Conservation (phyloP, 2,888 invertebrate genomes). For the Aphodius sticticus region DNA sequence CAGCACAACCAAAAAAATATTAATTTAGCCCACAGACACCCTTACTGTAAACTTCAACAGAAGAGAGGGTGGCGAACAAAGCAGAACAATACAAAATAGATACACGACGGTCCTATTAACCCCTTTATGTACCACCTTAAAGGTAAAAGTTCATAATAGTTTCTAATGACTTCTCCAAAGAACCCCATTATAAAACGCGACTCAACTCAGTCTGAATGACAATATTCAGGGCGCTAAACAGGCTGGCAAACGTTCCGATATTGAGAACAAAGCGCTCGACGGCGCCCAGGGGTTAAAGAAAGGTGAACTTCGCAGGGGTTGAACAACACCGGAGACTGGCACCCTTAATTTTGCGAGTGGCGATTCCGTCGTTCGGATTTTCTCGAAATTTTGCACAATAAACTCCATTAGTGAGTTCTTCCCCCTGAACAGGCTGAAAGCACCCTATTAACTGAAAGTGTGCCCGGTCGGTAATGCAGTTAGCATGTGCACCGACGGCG, state of each 20-base stretch:
- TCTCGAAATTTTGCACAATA: constrained; percentile 51
- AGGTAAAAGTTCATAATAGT: background rate
- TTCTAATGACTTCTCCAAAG: background rate
- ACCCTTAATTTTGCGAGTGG: background rate
- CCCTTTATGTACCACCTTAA: background rate
- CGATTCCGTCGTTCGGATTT: background rate
- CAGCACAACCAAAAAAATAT: no score
- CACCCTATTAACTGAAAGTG: constrained; percentile 60
- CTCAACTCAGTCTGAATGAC: background rate
- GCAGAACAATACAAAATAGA: background rate
- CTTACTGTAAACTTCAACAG: no score
- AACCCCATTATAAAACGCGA: background rate
- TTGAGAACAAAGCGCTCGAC: background rate
- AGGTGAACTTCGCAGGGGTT: background rate
- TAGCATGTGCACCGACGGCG: constrained; percentile 39
- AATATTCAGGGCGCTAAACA: background rate
- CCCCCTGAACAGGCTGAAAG: constrained; percentile 51
- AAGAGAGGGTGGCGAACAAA: no score
- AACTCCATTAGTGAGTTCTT: constrained; percentile 57
- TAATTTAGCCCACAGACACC: no score
- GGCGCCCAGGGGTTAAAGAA: background rate
- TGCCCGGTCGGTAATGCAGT: constrained; percentile 58
- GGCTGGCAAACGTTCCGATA: background rate
- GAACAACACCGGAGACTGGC: background rate
- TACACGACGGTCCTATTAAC: background rate